These are phyloP conservation scores for Nycticryphes semicollaris DNA, from an alignment of 2,113 vertebrate genomes.

Conservation along the genomic window DNA sequence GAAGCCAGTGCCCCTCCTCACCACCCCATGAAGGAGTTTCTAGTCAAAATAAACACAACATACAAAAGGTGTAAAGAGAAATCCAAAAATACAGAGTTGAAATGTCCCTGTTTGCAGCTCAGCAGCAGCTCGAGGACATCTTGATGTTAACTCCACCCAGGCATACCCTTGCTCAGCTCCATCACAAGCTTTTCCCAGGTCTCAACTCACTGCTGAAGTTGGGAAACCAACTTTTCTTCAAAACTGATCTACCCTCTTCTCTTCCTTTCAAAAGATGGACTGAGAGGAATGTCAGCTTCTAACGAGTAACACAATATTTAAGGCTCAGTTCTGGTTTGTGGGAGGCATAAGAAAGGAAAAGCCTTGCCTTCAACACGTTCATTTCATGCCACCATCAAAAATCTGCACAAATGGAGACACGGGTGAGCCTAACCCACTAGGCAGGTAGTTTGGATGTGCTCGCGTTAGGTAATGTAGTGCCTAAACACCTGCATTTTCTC, in stretches of 20 bases:
- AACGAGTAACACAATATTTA: not conserved
- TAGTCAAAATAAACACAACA: not conserved
- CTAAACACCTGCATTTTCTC: not conserved
- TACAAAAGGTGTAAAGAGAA: not conserved
- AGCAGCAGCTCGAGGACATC: not conserved
- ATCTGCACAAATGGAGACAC: not conserved
- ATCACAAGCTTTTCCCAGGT: not conserved
- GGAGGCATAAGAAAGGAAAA: not conserved
- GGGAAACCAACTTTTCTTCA: not conserved
- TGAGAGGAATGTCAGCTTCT: not conserved
- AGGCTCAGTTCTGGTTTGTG: not conserved
- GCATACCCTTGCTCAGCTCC: not conserved
- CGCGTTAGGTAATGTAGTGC: fast-evolving
- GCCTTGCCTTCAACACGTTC: not conserved
- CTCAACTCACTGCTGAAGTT: not conserved
- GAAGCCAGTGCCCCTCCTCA: not conserved
- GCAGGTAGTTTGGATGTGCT: not conserved
- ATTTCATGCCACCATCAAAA: not conserved
- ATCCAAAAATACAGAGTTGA: not conserved
- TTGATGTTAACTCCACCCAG: not conserved
- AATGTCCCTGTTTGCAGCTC: not conserved
- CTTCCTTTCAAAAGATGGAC: not conserved
- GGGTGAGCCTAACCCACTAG: not conserved
- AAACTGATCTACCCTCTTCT: not conserved
- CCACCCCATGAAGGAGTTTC: not conserved